phyloP scores from a whole-genome alignment of 2,888 invertebrate species.

The Pemphredon lugubris region DNA sequence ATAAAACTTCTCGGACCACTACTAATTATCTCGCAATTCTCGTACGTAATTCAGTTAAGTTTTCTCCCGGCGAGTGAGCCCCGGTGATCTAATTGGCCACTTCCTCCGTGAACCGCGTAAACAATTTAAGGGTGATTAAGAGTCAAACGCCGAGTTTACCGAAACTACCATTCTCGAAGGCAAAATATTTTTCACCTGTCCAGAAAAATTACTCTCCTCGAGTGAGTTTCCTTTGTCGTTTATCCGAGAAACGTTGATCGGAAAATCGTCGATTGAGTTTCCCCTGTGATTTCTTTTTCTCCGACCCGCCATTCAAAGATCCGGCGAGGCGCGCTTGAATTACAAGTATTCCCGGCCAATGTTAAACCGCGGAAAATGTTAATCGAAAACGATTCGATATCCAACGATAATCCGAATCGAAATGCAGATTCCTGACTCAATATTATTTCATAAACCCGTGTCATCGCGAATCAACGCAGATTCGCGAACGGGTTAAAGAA shows the following conservation, averaged over 20 bases:
- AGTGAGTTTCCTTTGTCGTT: not conserved
- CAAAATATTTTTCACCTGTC: conserved; percentile 38
- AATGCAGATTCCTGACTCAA: too few relatives aligned
- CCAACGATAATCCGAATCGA: too few relatives aligned
- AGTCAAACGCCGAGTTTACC: conserved; percentile 39
- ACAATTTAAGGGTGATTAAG: conserved; percentile 50
- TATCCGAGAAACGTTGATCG: not conserved
- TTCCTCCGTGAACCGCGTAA: conserved; percentile 31
- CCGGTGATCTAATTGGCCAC: conserved; percentile 36
- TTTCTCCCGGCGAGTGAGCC: conserved; percentile 39
- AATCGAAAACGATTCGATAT: too few relatives aligned
- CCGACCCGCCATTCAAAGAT: too few relatives aligned
- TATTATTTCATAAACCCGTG: too few relatives aligned
- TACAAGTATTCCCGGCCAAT: too few relatives aligned
- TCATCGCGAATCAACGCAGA: too few relatives aligned
- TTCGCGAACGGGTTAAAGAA: too few relatives aligned
- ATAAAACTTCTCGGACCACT: conserved; percentile 52
- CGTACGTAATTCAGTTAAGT: conserved; percentile 54
- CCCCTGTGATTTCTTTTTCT: too few relatives aligned
- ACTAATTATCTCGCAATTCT: conserved; percentile 53
- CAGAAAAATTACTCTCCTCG: not conserved
- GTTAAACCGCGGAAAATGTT: too few relatives aligned
- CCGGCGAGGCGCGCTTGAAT: too few relatives aligned
- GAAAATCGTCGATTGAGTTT: too few relatives aligned
- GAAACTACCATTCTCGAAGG: conserved; percentile 14